A percentile compares a stretch with the other conserved stretches of the same genome.
phyloP scores from a whole-genome alignment of 2,797 vertebrate genomes.

The Xerus rutilus region DNA sequence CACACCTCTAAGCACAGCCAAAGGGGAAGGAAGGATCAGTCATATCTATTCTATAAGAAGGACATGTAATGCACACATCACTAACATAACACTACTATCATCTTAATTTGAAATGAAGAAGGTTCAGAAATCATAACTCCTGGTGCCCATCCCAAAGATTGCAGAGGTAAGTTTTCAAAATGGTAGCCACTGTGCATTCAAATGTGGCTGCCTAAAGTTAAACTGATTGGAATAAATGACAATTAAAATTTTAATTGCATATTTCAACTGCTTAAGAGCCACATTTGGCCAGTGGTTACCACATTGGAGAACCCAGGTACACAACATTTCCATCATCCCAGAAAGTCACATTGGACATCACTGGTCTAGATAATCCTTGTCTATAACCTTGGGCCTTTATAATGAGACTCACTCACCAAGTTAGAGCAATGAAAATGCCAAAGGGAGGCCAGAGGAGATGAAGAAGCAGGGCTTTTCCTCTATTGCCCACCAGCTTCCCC shows the following conservation, averaged over 20 bases:
- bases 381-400: neutral
- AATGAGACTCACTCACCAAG: neutral
- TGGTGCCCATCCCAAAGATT: neutral
- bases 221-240: neutral
- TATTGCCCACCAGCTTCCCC: neutral
- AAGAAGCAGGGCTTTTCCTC: neutral
- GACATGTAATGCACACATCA: neutral
- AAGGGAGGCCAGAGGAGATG: neutral
- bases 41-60: neutral
- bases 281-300: neutral
- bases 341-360: neutral
- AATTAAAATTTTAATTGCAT: neutral
- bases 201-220: conserved; percentile 19
- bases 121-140: conserved; percentile 36
- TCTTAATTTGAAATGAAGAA: neutral
- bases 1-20: neutral
- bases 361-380: neutral
- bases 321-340: neutral
- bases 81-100: neutral
- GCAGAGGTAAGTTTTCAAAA: neutral
- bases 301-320: neutral
- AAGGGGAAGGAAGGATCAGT: neutral
- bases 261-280: neutral
- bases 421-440: neutral
- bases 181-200: neutral